A percentile compares a stretch with the other conserved stretches of the same genome.
phyloP scores from a whole-genome alignment of 2,888 invertebrate genomes.

The Callyntrura sp. region DNA sequence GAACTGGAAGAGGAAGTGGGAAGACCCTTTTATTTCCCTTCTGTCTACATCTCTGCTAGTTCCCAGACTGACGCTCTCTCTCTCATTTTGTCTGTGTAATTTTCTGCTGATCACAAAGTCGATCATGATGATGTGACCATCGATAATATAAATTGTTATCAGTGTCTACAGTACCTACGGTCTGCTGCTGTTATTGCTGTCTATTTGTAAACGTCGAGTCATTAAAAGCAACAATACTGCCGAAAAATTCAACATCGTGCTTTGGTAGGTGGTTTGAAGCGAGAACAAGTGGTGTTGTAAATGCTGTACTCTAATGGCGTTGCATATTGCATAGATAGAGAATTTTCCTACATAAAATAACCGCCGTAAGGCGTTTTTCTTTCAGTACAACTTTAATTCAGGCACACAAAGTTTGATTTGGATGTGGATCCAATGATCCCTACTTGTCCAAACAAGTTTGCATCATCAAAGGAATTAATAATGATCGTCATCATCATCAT shows the following conservation, averaged over 20 bases:
- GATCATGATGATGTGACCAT: slow-evolving; percentile 20
- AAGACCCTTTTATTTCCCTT: slow-evolving; percentile 62
- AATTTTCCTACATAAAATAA: background rate
- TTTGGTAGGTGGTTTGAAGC: background rate
- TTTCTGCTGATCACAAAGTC: slow-evolving; percentile 2
- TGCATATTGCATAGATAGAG: background rate
- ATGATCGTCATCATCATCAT: background rate
- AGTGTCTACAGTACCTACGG: background rate
- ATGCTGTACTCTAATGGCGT: background rate
- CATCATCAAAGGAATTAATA: background rate
- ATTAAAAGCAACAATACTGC: background rate
- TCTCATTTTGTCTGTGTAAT: background rate
- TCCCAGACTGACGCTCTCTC: background rate
- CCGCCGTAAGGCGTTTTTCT: background rate
- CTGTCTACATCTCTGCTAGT: background rate
- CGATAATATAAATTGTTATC: background rate
- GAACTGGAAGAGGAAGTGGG: slow-evolving; percentile 73
- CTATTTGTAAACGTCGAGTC: background rate
- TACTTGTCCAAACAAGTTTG: slow-evolving; percentile 19
- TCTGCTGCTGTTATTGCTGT: background rate
- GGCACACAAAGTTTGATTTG: background rate
- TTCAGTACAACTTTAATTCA: background rate
- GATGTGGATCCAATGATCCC: slow-evolving; percentile 15
- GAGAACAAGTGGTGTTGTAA: background rate
- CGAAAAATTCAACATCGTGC: background rate